Evolutionary conservation across 2,797 vertebrate genomes (phyloP), one percentile per base, ranked within the genome.

Genomic region (Synaphobranchus kaupii): DNA sequence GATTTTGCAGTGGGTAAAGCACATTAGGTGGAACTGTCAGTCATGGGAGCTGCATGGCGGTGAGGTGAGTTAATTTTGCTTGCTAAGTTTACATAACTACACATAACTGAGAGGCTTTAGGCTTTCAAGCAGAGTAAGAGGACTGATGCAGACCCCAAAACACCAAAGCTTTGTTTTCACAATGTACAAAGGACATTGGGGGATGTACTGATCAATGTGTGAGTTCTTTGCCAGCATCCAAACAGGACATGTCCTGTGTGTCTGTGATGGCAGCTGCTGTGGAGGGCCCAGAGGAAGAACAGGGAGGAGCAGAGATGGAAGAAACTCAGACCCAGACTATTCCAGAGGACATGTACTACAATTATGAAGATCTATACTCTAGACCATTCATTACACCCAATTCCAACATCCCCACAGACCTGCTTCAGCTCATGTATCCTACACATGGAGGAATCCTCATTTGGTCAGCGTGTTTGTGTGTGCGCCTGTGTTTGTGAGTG

Each of bases 371-470:
- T 8, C 90, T 99, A 66, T 92, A 22, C 91, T 97, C 97, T 10
- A 90, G 84, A 90, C 95, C 98, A 0, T 96, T 89, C 89, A 89
- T 97, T 88, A 96, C 96, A 22, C 91, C 94, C 0, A 92, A 94
- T 84, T 96, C 95, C 4, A 93, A 89, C 47, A 97, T 99, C 92
- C 95, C 97, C 0, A 88, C 93, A 87, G 89, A 97, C 89, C 93
- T 99, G 60, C 96, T 99, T 84, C 92, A 90, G 60, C 94, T 99
- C n/a, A 93, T 91, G 98, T 99, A 99, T 99, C 98, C 97, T 95
- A 85, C 13, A 22, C 28, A 54, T 3, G 54, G 28, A 34, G 25
- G 1, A 1, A 22, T 66, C 47, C 3, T 52, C 50, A 34, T 34
- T 71, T 28, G 2, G 34, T 48, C 25, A 85, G 44, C n/a, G 7